These are phyloP conservation scores for Thecophora atra DNA, from an alignment of 2,888 invertebrate genomes.

Conservation along the genomic window DNA sequence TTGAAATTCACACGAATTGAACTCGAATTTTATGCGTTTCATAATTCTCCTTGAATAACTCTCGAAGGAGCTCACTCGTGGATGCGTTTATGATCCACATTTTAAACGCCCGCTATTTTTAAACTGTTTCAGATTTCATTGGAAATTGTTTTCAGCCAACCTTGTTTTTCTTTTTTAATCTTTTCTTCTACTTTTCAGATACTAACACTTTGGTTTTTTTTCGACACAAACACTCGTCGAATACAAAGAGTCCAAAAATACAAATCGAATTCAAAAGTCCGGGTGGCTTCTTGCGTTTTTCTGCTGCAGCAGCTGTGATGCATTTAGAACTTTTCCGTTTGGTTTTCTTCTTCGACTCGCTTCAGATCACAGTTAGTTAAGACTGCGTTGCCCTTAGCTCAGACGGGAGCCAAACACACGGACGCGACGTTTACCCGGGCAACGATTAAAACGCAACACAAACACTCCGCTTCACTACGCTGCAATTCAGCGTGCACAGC, in stretches of 20 bases:
- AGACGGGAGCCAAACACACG: neutral
- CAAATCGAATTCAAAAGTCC: neutral
- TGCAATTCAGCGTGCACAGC: neutral
- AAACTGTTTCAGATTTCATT: too few species aligned
- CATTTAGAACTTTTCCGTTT: constrained; percentile 15
- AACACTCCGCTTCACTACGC: neutral
- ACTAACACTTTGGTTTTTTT: too few species aligned
- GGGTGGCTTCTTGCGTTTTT: neutral
- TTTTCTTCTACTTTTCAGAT: too few species aligned
- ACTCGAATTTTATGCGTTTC: too few species aligned
- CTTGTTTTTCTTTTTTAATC: neutral
- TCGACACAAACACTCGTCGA: too few species aligned
- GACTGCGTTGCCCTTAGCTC: neutral
- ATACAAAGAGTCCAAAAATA: too few species aligned
- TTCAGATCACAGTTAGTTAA: neutral
- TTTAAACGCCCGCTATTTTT: too few species aligned
- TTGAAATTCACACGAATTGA: too few species aligned
- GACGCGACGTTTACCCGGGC: constrained; percentile 28
- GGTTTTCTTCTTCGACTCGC: neutral
- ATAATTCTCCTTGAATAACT: too few species aligned
- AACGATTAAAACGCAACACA: constrained; percentile 22
- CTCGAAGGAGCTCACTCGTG: too few species aligned
- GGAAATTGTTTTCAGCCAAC: too few species aligned
- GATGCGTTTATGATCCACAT: too few species aligned
- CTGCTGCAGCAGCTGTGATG: neutral